Evolutionary conservation across 2,113 vertebrate species (phyloP).

Genomic region (Psilopogon haemacephalus): DNA sequence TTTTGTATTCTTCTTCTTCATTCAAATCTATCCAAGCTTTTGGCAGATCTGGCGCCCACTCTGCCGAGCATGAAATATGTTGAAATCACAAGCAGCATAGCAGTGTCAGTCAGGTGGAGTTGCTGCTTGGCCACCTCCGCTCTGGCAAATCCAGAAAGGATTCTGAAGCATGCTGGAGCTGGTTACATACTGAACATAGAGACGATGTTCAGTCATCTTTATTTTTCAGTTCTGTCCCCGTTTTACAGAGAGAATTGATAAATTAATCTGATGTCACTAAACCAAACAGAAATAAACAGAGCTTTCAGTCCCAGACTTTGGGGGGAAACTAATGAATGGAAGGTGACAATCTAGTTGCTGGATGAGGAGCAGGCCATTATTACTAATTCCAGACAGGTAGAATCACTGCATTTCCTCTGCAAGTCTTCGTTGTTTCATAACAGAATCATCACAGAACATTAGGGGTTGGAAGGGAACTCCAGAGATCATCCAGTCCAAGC

Average conservation of each 20-base stretch:
- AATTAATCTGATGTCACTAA: not conserved
- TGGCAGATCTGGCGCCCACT: not conserved
- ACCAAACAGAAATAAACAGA: not conserved
- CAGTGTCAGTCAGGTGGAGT: not conserved
- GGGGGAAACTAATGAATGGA: not conserved
- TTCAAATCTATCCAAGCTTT: not conserved
- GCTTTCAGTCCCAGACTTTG: not conserved
- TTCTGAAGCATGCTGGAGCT: not conserved
- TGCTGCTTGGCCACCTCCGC: not conserved
- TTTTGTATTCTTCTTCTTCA: not conserved
- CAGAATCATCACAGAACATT: too few species aligned
- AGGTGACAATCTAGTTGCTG: not conserved
- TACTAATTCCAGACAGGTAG: not conserved
- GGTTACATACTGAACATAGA: not conserved
- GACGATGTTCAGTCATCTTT: not conserved
- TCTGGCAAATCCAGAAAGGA: not conserved
- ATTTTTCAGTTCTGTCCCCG: not conserved
- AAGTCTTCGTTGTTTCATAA: conserved; percentile 36
- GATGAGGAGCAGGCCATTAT: not conserved
- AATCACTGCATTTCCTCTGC: conserved; percentile 20
- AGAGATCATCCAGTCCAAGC: too few species aligned
- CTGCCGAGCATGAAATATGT: not conserved
- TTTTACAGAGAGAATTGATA: not conserved
- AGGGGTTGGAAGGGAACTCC: too few species aligned
- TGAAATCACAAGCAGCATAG: not conserved